Evolutionary conservation across 2,888 invertebrate species (phyloP), one percentile per base, ranked within the genome.

Genomic region (Malthinus flaveolus): DNA sequence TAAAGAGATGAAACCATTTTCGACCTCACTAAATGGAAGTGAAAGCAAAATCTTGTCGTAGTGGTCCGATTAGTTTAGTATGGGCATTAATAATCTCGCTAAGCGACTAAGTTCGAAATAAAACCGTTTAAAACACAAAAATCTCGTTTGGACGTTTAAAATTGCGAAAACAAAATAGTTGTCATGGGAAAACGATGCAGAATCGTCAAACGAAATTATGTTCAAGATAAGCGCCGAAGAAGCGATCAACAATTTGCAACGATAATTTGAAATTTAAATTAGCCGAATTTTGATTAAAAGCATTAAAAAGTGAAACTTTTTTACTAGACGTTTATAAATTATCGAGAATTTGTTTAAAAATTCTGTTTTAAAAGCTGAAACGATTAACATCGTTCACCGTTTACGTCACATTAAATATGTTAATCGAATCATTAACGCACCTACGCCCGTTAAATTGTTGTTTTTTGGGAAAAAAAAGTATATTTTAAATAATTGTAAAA

Each of bases 11-110:
- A 32, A 12, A 10, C 11, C 7, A 8, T 32, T 13, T 33, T 12
- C 13, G 12, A 34, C 9, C 13, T 0, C n/a, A 47, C 32, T 8
- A 39, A 54, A 33, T 49, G 39, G 42, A 54, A 54, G 54, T 42
- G 54, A 54, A 48, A 54, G 47, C 42, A 11, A 42, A 48, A 47
- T 48, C 54, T n/a, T 42, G 54, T 54, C 34, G 31, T 12, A 15
- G 42, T 34, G 23, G 42, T 48, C 47, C 54, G 48, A 54, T 54
- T 54, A 53, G 36, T 48, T 39, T 15, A 34, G 39, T 37, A 54
- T 37, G 39, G 32, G 8, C 8, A 39, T n/a, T n/a, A n/a, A n/a
- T n/a, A 39, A 39, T 2, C 23, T 23, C 23, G 23, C n/a, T n/a
- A n/a, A 39, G 11, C n/a, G n/a, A 39, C 13, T 13, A 39, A 13